Conservation (phyloP, 2,888 invertebrate genomes). For the Hesperia comma region DNA sequence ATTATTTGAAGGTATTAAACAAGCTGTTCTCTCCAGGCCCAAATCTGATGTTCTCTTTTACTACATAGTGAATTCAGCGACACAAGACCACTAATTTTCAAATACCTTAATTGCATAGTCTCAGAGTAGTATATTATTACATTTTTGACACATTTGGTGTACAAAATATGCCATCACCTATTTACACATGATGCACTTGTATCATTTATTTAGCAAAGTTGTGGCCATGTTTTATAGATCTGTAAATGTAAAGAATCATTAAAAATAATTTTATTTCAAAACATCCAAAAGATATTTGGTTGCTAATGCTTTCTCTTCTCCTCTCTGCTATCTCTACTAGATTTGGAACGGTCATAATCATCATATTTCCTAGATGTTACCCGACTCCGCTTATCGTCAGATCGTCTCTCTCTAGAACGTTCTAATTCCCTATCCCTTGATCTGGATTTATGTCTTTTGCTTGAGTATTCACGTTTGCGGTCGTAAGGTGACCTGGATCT, state of each 20-base stretch:
- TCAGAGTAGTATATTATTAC: too few species aligned
- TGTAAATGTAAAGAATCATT: background rate
- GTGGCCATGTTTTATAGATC: background rate
- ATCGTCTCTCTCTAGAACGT: slow-evolving; percentile 68
- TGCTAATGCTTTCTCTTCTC: slow-evolving; percentile 72
- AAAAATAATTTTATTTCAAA: slow-evolving; percentile 24
- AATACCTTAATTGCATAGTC: too few species aligned
- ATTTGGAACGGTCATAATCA: slow-evolving; percentile 76
- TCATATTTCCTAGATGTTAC: slow-evolving; percentile 73
- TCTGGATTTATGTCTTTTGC: slow-evolving; percentile 76
- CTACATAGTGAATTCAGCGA: too few species aligned
- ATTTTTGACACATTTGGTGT: too few species aligned
- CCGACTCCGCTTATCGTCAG: slow-evolving; percentile 70
- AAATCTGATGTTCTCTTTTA: too few species aligned
- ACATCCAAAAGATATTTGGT: background rate
- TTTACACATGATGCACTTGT: too few species aligned
- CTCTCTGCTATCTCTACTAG: slow-evolving; percentile 69
- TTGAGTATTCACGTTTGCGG: slow-evolving; percentile 74
- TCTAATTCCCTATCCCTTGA: slow-evolving; percentile 74
- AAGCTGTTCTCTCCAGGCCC: too few species aligned
- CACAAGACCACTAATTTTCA: too few species aligned
- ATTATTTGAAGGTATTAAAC: too few species aligned
- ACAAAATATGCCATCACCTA: too few species aligned
- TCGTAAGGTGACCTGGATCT: slow-evolving; percentile 79
- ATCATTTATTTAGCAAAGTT: too few species aligned